Base-by-base conservation (phyloP, 2,113 vertebrate species). In the Atractosteus spatula region DNA sequence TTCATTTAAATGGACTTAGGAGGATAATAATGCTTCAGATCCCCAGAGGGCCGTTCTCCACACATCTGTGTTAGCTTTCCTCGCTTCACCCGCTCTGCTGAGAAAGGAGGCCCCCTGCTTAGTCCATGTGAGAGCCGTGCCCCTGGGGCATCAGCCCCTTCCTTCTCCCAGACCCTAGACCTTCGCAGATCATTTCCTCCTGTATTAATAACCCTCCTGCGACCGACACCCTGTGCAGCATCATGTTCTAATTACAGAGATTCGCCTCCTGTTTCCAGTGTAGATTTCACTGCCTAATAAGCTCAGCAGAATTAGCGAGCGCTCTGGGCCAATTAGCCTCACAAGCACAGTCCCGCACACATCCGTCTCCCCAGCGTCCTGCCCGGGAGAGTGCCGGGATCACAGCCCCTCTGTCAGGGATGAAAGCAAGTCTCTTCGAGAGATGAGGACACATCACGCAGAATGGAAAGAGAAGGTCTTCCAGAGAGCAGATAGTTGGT, bases 231-330 rank as follows among this genome's bases (percentile, higher is more conserved):
- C 41, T 29, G 41, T 55, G 74, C 71, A 17, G 57, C 65, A 72
- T 55, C 68, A 74, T 69, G 61, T 71, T 75, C 77, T 69, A 72
- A 73, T 72, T 10, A 45, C 51, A 42, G 29, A 75, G 29, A 68
- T 43, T 14, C 71, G 76, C 80, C 73, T 85, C 86, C 84, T 71
- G 75, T 88, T 89, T 84, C 68, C 74, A 80, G 82, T 76, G 72
- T 86, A 70, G 72, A 77, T 89, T 85, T 87, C 81, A 85, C 72
- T 70, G 77, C 47, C 71, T 80, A 76, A 84, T 74, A 79, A 78
- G 84, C 89, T 89, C 85, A 88, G 81, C 76, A 69, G 79, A 78
- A 77, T 79, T 78, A 87, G 82, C 77, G 71, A 47, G 6, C 77
- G 83, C 74, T 75, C 74, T 64, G 76, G 72, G 73, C 74, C 64